Conservation (phyloP, 1,140 invertebrate genomes). For the Venustaconcha ellipsiformis region DNA sequence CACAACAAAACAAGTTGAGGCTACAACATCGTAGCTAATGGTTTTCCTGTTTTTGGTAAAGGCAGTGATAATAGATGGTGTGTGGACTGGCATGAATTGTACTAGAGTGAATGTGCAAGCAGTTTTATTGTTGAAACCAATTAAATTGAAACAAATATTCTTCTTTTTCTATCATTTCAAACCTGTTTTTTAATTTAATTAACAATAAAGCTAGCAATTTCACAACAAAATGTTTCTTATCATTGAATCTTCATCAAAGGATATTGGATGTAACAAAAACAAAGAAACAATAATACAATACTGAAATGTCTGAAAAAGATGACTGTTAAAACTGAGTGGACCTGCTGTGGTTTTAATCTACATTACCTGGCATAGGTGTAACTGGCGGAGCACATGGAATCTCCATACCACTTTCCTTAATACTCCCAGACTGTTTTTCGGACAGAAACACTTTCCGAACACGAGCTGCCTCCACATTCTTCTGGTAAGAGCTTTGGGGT, state of each 20-base stretch:
- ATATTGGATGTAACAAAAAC: background rate
- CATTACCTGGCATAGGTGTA: constrained; percentile 59
- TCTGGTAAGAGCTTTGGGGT: no score
- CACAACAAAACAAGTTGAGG: no score
- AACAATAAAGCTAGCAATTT: background rate
- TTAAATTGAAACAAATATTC: no score
- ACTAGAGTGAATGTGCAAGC: no score
- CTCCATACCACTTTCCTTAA: constrained; percentile 51
- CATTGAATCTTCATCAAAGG: background rate
- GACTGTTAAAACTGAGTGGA: no score
- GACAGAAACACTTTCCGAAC: constrained; percentile 55
- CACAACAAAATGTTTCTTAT: background rate
- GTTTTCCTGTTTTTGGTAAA: no score
- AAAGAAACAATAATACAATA: background rate
- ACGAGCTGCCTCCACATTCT: no score
- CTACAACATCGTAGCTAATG: no score
- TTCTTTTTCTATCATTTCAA: background rate
- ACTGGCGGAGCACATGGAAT: constrained; percentile 62
- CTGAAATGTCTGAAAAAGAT: background rate
- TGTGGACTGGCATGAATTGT: no score
- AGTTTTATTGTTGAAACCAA: no score
- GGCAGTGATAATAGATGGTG: no score
- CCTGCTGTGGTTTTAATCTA: background rate
- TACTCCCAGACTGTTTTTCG: constrained; percentile 55
- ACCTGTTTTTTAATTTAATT: background rate